Evolutionary conservation across 2,797 vertebrate genomes (phyloP), one percentile per base, ranked within the genome.

Genomic region (Ctenosaura bakeri): DNA sequence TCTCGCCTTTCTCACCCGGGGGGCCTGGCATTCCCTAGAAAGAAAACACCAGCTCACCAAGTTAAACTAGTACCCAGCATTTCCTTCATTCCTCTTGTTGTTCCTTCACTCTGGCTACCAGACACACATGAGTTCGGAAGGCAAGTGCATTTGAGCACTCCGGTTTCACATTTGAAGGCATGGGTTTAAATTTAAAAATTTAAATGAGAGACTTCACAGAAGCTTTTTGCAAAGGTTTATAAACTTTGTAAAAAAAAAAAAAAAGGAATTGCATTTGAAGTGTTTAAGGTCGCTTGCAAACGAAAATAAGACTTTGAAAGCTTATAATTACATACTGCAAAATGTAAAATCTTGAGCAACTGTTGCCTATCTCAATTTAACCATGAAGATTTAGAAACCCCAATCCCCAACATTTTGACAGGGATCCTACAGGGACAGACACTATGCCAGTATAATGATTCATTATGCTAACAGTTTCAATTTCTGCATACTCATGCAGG

Each of bases 1-100:
- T 98, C 78, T 98, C 98, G n/a, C 98, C 98, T 93, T 98, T 98
- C 85, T 98, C 98, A 0, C 98, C 98, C 1, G 98, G 95, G 1
- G 93, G 97, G 88, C 98, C 98, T 52, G 98, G 98, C 98, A 98
- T 98, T 86, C 98, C 98, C 98, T 98, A 92, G 1, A 1, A 91
- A 83, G 80, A 50, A 66, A 52, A 0, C 0, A 0, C 29, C 50
- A 7, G 38, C 0, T 16, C 16, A 13, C 35, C 7, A 56, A 69
- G 7, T 6, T 71, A 54, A 81, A 46, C 78, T 26, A 56, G 64
- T 85, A 9, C 22, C 26, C 13, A 71, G 46, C 35, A 79, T 69
- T 69, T 29, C 24, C 16, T 50, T 73, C 35, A 52, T 22, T 50
- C 18, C 22, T 78, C 32, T 38, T 69, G 82, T 35, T 24, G 52